Evolutionary conservation across 1,140 invertebrate species (phyloP).

Genomic region (Platyscapa corneri): DNA sequence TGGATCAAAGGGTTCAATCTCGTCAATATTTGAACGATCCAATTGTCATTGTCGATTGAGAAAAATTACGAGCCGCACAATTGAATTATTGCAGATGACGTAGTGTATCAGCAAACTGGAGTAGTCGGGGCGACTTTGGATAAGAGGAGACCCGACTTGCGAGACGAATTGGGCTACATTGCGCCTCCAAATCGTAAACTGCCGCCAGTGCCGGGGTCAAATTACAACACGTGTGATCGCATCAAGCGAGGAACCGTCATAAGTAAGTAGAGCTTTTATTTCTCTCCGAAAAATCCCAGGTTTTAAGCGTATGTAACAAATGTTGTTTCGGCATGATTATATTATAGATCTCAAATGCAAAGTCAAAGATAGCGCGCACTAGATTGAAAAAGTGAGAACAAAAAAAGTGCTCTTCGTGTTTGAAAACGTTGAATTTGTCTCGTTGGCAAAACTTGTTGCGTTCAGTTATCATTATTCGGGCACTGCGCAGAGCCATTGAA

Average conservation of each 20-base stretch:
- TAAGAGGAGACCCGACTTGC: constrained; percentile 87
- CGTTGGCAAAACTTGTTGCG: too few relatives aligned
- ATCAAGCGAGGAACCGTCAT: constrained; percentile 93
- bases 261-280: constrained; percentile 79
- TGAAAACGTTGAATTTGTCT: too few relatives aligned
- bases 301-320: constrained; percentile 38
- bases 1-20: too few relatives aligned
- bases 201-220: constrained; percentile 91
- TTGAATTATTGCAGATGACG: constrained; percentile 81
- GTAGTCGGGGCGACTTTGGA: constrained; percentile 85
- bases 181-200: constrained; percentile 93
- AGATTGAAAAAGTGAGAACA: not conserved
- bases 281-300: constrained; percentile 9
- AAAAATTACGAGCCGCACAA: not conserved
- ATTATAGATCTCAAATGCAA: constrained; percentile 6
- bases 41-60: too few relatives aligned
- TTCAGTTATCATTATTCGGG: too few relatives aligned
- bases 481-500: too few relatives aligned
- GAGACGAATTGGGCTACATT: constrained; percentile 93
- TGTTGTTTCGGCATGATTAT: constrained; percentile 35
- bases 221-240: constrained; percentile 94
- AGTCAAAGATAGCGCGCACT: constrained; percentile 18
- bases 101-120: constrained; percentile 90
- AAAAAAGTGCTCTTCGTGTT: too few relatives aligned
- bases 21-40: too few relatives aligned